These are phyloP conservation scores for Cyaniris semiargus DNA, from an alignment of 2,888 invertebrate genomes.

Conservation along the genomic window DNA sequence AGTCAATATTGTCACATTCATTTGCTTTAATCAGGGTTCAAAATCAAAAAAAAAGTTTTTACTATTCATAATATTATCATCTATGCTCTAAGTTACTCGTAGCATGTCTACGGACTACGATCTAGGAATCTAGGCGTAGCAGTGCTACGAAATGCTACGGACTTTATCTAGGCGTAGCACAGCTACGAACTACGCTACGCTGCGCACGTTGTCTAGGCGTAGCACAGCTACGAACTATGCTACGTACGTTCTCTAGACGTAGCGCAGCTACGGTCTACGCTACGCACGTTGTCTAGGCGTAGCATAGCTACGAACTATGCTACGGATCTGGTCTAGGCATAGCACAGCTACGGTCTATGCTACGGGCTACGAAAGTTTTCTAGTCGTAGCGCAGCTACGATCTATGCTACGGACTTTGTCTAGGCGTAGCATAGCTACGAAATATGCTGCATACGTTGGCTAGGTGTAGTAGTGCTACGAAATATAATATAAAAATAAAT, in stretches of 20 bases:
- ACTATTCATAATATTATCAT: background rate
- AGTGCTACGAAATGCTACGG: background rate
- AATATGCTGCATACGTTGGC: too few species aligned
- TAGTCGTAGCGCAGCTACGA: too few species aligned
- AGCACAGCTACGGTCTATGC: too few species aligned
- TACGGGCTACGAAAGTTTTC: too few species aligned
- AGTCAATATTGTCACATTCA: too few species aligned
- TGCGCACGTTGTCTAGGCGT: background rate
- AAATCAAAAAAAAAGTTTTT: background rate
- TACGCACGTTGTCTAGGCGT: background rate
- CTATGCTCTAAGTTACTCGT: background rate
- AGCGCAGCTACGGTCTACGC: background rate
- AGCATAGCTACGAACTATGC: background rate
- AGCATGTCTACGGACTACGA: background rate
- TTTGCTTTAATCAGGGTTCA: background rate
- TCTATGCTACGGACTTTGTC: too few species aligned
- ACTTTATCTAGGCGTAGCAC: background rate
- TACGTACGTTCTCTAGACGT: background rate
- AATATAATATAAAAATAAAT: too few species aligned
- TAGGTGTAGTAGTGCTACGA: background rate
- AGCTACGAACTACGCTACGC: background rate
- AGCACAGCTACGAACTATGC: background rate
- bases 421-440: too few species aligned
- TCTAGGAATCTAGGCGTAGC: slow-evolving; percentile 1
- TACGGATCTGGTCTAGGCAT: background rate